Base-by-base conservation (phyloP, 2,113 vertebrate genomes). In the Vidua macroura region DNA sequence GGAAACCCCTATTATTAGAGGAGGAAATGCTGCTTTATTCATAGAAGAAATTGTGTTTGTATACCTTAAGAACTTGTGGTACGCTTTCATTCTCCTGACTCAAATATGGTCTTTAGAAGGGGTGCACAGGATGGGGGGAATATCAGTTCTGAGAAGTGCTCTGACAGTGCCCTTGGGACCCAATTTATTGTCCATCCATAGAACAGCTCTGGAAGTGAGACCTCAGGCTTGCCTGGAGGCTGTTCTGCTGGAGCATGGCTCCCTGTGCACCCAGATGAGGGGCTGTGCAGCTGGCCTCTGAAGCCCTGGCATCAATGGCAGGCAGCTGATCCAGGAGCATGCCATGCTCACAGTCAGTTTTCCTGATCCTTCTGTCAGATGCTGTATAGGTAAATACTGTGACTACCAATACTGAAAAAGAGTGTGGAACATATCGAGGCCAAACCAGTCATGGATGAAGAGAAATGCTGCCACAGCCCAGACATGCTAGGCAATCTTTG, bases 381-480 rank as follows among this genome's bases (percentile, higher is more conserved):
- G 66, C 30, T 8, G 27, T 64, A 15, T 31, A n/a, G 62, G 46
- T 33, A 59, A 64, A 52, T 19, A 21, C 17, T 13, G 16, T 30
- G 9, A n/a, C 48, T 13, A 5, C 14, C 10, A 3, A 49, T 27
- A 31, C 18, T 31, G 15, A 9, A 68, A 73, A 68, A 66, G 27
- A 3, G 8, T 3, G 7, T 37, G 52, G 33, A n/a, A 19, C 0
- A 0, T 18, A 14, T 13, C 0, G 0, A 78, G 39, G 16, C 24
- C 1, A 2, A 73, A 21, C 6, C 21, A n/a, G 24, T 44, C 20
- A 12, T 3, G 2, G 17, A 60, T 27, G 15, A 72, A 70, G 15
- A 53, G 17, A 91, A 70, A 49, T 2, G 3, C 9, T 67, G 49
- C 43, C 31, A 41, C 39, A 49, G 24, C 28, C 41, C 20, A 7